Evolutionary conservation across 2,113 vertebrate genomes (phyloP).

Genomic region (Lethenteron reissneri): DNA sequence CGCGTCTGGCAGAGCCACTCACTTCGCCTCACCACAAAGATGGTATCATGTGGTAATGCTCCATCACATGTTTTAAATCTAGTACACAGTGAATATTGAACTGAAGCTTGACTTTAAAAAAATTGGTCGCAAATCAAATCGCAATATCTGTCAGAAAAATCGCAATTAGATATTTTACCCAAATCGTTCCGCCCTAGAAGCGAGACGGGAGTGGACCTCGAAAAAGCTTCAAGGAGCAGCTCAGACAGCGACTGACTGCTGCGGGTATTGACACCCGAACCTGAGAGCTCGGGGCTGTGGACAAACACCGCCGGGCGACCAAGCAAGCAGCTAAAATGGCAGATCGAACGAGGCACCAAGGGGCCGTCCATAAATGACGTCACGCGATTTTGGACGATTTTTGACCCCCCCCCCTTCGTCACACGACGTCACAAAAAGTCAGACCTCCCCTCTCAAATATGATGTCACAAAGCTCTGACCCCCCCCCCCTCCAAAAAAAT

Average conservation of each 20-base stretch:
- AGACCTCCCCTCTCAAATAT: too few relatives aligned
- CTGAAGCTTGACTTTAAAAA: not conserved
- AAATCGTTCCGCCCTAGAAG: not conserved
- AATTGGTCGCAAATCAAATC: not conserved
- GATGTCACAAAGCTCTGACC: too few relatives aligned
- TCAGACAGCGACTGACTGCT: not conserved
- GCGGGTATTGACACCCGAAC: too few relatives aligned
- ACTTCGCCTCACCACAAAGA: not conserved
- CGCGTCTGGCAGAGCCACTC: not conserved
- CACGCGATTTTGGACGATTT: too few relatives aligned
- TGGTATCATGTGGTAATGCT: not conserved
- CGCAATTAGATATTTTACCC: not conserved
- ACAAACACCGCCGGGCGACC: too few relatives aligned
- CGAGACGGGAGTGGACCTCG: not conserved
- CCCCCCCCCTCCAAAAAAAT: too few relatives aligned
- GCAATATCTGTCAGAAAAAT: not conserved
- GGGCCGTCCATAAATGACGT: too few relatives aligned
- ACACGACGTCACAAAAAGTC: too few relatives aligned
- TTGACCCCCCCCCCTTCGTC: too few relatives aligned
- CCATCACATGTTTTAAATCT: not conserved
- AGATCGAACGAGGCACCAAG: too few relatives aligned
- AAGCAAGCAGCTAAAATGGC: too few relatives aligned
- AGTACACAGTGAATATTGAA: not conserved
- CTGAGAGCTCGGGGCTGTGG: too few relatives aligned
- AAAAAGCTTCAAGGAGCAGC: not conserved